These are phyloP conservation scores for Emydoidea blandingii DNA, from an alignment of 2,797 vertebrate species.

Conservation along the genomic window DNA sequence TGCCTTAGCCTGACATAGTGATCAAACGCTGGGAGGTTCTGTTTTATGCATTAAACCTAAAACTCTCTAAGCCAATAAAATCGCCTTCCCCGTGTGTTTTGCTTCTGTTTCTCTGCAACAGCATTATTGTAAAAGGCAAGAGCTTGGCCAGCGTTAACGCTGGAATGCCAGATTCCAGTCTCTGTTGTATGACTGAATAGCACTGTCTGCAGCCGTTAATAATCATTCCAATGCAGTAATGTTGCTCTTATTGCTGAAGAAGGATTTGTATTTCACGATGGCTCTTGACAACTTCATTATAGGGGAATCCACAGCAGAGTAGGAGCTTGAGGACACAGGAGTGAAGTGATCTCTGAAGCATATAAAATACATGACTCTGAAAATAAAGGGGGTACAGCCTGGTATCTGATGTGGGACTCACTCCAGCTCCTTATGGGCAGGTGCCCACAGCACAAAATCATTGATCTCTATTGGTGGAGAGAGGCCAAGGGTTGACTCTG, in stretches of 20 bases:
- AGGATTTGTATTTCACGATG: neutral
- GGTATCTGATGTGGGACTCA: neutral
- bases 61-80: neutral
- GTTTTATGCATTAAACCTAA: conserved; percentile 38
- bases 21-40: conserved; percentile 25
- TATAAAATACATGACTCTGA: neutral
- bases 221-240: rapidly evolving
- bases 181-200: rapidly evolving
- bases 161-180: rapidly evolving
- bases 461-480: neutral
- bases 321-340: neutral
- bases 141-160: rapidly evolving
- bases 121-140: neutral
- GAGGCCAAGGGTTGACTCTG: neutral
- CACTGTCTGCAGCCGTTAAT: rapidly evolving
- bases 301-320: neutral
- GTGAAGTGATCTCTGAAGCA: neutral
- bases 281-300: neutral
- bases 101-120: neutral
- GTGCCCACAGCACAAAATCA: rapidly evolving
- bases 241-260: neutral
- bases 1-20: neutral
- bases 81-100: neutral
- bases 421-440: neutral
- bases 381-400: neutral